Evolutionary conservation across 2,113 vertebrate species (phyloP).

Genomic region (Furnarius figulus): DNA sequence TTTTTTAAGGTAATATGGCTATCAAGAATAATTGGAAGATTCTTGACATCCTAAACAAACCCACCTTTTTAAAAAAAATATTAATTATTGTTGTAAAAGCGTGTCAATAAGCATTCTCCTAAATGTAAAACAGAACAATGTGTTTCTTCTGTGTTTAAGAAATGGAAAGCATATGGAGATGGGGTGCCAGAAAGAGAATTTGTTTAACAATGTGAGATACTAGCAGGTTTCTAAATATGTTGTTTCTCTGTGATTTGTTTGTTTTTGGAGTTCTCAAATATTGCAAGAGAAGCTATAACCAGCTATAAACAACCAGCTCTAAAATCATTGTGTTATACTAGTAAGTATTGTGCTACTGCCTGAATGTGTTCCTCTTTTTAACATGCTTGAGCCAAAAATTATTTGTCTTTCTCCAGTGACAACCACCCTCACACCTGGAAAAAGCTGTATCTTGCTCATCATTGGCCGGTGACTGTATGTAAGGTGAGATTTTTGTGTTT

Average conservation of each 20-base stretch:
- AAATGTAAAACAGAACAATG: neutral
- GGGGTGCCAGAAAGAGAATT: neutral
- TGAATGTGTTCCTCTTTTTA: neutral
- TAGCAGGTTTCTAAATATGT: neutral
- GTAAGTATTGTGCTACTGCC: neutral
- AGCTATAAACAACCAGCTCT: neutral
- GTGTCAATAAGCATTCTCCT: neutral
- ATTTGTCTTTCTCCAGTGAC: conserved; percentile 35
- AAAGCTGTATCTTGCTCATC: conserved; percentile 76
- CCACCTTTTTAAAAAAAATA: no score
- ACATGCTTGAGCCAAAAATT: neutral
- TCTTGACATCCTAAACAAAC: neutral
- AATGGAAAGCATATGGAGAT: neutral
- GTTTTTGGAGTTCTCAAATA: neutral
- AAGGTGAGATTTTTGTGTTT: conserved; percentile 65
- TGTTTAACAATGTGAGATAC: neutral
- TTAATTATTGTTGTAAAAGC: neutral
- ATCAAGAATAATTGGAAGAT: neutral
- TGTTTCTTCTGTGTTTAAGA: neutral
- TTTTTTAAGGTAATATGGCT: neutral
- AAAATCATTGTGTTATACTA: neutral
- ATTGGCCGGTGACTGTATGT: conserved; percentile 80
- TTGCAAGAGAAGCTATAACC: neutral
- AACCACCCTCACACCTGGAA: conserved; percentile 59
- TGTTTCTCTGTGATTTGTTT: neutral